Conservation (phyloP, 2,888 invertebrate species). For the Laothoe populi region DNA sequence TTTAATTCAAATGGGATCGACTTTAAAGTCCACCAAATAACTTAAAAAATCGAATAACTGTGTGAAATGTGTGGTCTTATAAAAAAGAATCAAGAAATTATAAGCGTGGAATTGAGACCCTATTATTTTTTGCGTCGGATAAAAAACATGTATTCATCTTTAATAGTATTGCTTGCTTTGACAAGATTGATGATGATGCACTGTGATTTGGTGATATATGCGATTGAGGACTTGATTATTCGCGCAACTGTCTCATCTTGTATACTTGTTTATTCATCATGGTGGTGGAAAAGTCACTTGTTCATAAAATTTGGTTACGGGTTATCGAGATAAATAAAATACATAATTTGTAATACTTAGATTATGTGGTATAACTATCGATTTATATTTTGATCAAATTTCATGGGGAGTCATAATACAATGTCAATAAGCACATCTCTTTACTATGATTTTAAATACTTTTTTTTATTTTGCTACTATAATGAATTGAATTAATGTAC, state of each 20-base stretch:
- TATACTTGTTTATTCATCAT: slow-evolving; percentile 35
- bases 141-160: no score
- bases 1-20: no score
- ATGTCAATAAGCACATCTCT: neutral
- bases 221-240: neutral
- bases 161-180: neutral
- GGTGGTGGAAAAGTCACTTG: slow-evolving; percentile 49
- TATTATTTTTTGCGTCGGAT: no score
- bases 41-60: no score
- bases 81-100: no score
- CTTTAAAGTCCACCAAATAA: no score
- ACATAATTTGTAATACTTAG: neutral
- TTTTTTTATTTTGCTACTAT: slow-evolving; percentile 17
- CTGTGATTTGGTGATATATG: neutral
- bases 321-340: slow-evolving; percentile 21
- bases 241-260: slow-evolving; percentile 64
- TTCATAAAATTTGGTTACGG: slow-evolving; percentile 46
- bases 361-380: neutral
- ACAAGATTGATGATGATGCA: slow-evolving; percentile 9
- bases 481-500: slow-evolving; percentile 43
- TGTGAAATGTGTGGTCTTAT: no score
- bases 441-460: neutral
- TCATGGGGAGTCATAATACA: neutral
- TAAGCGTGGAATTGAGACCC: no score
- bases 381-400: neutral